These are phyloP conservation scores for Catocala sponsa DNA, from an alignment of 2,888 invertebrate genomes.

Conservation along the genomic window DNA sequence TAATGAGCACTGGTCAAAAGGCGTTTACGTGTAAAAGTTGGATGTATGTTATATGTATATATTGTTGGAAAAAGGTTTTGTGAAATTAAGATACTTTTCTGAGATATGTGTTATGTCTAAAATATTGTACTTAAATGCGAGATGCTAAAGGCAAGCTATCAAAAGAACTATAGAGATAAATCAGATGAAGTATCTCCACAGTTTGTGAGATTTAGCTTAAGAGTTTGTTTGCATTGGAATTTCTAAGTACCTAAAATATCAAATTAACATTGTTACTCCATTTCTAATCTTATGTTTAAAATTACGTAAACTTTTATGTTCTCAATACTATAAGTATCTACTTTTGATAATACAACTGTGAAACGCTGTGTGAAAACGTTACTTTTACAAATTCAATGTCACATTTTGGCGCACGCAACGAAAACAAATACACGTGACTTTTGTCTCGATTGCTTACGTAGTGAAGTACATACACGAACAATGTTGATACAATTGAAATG, in stretches of 20 bases:
- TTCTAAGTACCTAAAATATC: slow-evolving; percentile 26
- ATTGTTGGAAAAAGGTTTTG: slow-evolving; percentile 42
- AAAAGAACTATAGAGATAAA: slow-evolving; percentile 19
- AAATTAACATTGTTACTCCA: slow-evolving; percentile 18
- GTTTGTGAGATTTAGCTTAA: slow-evolving; percentile 19
- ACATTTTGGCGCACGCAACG: slow-evolving; percentile 16
- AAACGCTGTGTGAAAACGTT: slow-evolving; percentile 1
- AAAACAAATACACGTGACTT: background rate
- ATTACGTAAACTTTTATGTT: slow-evolving; percentile 11
- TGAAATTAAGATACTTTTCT: slow-evolving; percentile 30
- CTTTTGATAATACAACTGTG: slow-evolving; percentile 11
- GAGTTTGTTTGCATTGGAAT: slow-evolving; percentile 22
- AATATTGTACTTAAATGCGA: slow-evolving; percentile 38
- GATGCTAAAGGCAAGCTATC: slow-evolving; percentile 18
- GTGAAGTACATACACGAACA: background rate
- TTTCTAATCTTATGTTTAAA: slow-evolving; percentile 5
- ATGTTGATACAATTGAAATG: slow-evolving; percentile 14
- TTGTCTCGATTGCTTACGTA: too few species aligned
- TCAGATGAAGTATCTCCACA: slow-evolving; percentile 21
- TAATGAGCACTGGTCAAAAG: slow-evolving; percentile 70
- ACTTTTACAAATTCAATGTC: slow-evolving; percentile 14
- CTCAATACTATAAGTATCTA: slow-evolving; percentile 1
- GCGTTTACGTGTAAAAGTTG: slow-evolving; percentile 73
- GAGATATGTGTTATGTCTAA: slow-evolving; percentile 13
- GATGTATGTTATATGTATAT: slow-evolving; percentile 60